Evolutionary conservation across 2,113 vertebrate genomes (phyloP), one percentile per base, ranked within the genome.

Genomic region (Periophthalmodon schlosseri): DNA sequence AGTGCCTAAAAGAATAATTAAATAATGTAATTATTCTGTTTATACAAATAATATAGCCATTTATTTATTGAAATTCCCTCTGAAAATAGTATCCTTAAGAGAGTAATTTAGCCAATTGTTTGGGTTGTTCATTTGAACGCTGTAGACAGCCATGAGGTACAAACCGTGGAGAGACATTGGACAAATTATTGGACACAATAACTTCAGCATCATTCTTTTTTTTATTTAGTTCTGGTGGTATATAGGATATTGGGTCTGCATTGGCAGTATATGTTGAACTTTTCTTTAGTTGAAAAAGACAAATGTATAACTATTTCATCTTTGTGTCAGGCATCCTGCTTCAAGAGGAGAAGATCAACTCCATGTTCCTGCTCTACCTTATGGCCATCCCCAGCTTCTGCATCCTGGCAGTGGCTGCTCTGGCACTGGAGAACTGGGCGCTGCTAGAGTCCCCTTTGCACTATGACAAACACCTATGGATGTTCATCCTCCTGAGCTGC

Each of bases 331-430:
- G 96, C 86, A 94, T 95, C 79, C 91, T 99, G 77, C 94, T 99
- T 18, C 96, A 97, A 89, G 96, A 99, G 74, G 95, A 96, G 83
- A 95, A 88, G 57, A 95, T 99, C 90, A 95, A 96, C 0, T 96
- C 96, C 0, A 93, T 97, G 72, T 95, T 95, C 61, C 92, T 99
- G 90, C 95, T 99, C 64, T 96, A 97, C 72, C 91, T 97, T 91
- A 99, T 96, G 75, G 96, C 98, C 61, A 93, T 99, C 84, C 98
- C 98, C 78, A 99, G 98, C 44, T 99, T 99, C 75, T 96, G 94
- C 89, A 96, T 99, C 91, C 91, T 99, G 79, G 91, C 94, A 0
- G 90, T 95, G 4, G 96, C 97, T 0, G 96, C 98, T 0, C 86
- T 97, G 84, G 88, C 92, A 0, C 90, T 98, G 86, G 98, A 99